Conservation (phyloP, 2,113 vertebrate genomes). For the Ursus arctos region DNA sequence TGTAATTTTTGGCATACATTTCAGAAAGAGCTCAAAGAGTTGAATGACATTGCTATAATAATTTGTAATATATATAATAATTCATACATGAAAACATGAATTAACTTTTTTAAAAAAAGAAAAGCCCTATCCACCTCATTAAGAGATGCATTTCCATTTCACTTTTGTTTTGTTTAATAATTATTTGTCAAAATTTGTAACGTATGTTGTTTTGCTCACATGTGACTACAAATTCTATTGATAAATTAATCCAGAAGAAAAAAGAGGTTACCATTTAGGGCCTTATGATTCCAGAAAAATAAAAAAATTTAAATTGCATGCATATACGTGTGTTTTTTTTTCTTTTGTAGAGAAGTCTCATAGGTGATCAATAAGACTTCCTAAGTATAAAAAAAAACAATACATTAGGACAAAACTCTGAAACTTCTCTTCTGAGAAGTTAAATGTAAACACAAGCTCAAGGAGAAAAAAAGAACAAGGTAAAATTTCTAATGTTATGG, state of each 20-base stretch:
- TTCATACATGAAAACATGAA: background rate
- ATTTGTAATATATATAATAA: background rate
- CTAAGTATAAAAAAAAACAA: background rate
- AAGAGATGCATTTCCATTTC: background rate
- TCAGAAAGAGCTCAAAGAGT: background rate
- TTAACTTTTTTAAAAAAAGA: background rate
- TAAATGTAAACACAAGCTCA: background rate
- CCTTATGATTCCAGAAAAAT: background rate
- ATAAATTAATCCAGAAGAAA: background rate
- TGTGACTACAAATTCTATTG: conserved; percentile 12
- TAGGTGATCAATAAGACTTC: conserved; percentile 12
- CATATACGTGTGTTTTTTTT: background rate
- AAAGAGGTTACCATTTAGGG: background rate
- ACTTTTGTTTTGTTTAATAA: background rate
- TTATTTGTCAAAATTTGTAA: background rate
- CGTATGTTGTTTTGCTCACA: background rate
- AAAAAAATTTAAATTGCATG: background rate
- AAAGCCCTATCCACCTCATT: background rate
- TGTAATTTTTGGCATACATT: conserved; percentile 35
- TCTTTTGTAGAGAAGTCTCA: background rate
- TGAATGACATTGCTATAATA: background rate
- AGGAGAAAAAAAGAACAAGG: background rate
- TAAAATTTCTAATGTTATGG: background rate
- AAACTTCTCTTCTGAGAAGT: background rate
- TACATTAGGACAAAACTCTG: background rate